Conservation (phyloP, 1,140 invertebrate species). For the Procambarus clarkii region DNA sequence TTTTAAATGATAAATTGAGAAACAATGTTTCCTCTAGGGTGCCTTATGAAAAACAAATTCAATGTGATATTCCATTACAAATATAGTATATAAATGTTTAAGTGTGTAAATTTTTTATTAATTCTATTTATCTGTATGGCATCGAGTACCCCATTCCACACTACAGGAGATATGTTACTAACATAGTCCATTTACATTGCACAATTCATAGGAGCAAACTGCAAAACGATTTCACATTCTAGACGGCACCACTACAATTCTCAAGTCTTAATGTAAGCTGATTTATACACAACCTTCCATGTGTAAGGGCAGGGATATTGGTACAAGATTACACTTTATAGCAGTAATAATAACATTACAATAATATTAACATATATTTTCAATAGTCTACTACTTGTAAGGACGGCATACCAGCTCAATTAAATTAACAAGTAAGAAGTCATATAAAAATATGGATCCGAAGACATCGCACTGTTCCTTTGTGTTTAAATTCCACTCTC, state of each 20-base stretch:
- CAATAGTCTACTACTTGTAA: conserved; percentile 68
- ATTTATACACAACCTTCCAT: conserved; percentile 65
- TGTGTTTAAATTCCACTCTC: conserved; percentile 51
- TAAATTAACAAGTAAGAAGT: conserved; percentile 69
- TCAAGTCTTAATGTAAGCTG: conserved; percentile 28
- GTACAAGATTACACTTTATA: conserved; percentile 60
- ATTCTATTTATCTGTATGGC: conserved; percentile 34
- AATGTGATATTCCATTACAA: neutral
- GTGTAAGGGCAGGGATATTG: conserved; percentile 66
- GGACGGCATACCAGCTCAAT: conserved; percentile 70
- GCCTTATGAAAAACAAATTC: neutral
- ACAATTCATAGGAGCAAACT: conserved; percentile 56
- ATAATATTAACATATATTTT: conserved; percentile 68
- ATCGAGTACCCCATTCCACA: conserved; percentile 37
- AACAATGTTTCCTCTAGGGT: neutral
- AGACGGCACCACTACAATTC: conserved; percentile 29
- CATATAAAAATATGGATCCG: conserved; percentile 71
- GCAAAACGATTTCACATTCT: conserved; percentile 40
- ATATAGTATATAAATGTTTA: neutral
- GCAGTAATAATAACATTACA: conserved; percentile 64
- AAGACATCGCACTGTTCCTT: conserved; percentile 70
- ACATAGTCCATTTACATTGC: conserved; percentile 47
- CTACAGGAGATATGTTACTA: conserved; percentile 36
- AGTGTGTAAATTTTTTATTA: neutral
- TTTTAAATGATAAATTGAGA: neutral